Evolutionary conservation across 2,888 invertebrate genomes (phyloP).

Genomic region (Erebia ligea): DNA sequence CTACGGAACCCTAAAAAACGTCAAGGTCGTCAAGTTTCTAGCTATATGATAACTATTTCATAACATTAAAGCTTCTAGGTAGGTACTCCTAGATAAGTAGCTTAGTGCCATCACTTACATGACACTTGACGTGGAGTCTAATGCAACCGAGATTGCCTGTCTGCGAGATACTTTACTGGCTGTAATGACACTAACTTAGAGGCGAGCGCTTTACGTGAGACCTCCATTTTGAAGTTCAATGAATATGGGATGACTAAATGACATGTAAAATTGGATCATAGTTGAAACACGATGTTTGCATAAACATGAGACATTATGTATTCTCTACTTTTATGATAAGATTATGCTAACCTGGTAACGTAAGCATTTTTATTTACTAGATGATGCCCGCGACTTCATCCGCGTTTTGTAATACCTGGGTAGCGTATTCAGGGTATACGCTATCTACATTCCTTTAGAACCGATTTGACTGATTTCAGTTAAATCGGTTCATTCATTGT

Average conservation of each 20-base stretch:
- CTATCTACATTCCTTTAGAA: no score
- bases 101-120: constrained; percentile 25
- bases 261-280: constrained; percentile 28
- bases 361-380: no score
- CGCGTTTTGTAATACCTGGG: no score
- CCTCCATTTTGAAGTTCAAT: constrained; percentile 40
- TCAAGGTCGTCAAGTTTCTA: no score
- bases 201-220: constrained; percentile 31
- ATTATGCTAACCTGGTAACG: no score
- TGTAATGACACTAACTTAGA: constrained; percentile 28
- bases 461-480: no score
- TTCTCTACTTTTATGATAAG: no score
- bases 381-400: no score
- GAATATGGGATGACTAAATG: constrained; percentile 34
- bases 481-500: no score
- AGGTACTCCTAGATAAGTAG: constrained; percentile 3
- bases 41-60: background rate
- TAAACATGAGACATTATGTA: background rate
- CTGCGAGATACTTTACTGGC: constrained; percentile 32
- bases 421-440: no score
- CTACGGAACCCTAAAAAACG: no score
- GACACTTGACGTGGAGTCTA: constrained; percentile 27
- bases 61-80: background rate
- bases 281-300: background rate
- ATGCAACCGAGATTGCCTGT: constrained; percentile 38